A percentile compares a stretch with the other conserved stretches of the same genome.
Conservation (phyloP, 37 sponge, comb jelly and placozoan species). For the Lycopodina hypogea region DNA sequence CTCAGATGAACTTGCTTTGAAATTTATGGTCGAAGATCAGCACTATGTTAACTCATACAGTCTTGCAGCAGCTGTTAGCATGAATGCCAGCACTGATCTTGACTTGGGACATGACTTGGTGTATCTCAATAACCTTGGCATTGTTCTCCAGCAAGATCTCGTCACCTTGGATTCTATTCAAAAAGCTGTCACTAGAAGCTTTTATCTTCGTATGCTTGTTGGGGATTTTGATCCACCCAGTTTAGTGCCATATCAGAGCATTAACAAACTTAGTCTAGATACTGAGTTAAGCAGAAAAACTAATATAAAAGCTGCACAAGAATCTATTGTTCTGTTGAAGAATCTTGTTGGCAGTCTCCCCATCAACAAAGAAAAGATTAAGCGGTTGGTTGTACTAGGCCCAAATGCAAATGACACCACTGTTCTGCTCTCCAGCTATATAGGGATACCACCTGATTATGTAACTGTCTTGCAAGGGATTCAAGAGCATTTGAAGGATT, state of each 20-base stretch:
- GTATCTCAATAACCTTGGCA: slow-evolving; percentile 35
- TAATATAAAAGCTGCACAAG: slow-evolving; percentile 49
- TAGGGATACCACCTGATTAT: slow-evolving; percentile 37
- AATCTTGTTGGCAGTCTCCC: too few relatives aligned
- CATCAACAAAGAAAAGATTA: too few relatives aligned
- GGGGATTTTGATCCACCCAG: too few relatives aligned
- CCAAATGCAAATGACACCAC: slow-evolving; percentile 53
- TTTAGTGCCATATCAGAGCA: too few relatives aligned
- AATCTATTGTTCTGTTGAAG: too few relatives aligned
- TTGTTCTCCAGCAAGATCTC: slow-evolving; percentile 17
- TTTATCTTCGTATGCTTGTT: slow-evolving; percentile 53
- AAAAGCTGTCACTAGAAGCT: too few relatives aligned
- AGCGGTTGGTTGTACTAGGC: slow-evolving; percentile 27
- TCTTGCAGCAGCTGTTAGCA: slow-evolving; percentile 53
- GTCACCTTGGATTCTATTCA: too few relatives aligned
- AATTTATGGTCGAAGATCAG: slow-evolving; percentile 28
- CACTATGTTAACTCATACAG: slow-evolving; percentile 50
- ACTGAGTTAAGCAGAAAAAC: slow-evolving; percentile 29
- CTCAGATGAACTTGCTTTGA: slow-evolving; percentile 63
- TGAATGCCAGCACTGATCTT: slow-evolving; percentile 71
- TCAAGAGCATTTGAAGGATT: not conserved
- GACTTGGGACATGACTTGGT: slow-evolving; percentile 62
- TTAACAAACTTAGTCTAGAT: slow-evolving; percentile 38
- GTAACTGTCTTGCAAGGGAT: too few relatives aligned
- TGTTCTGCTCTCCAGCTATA: slow-evolving; percentile 48